Evolutionary conservation across 2,888 invertebrate genomes (phyloP).

Genomic region (Ophraella communa): DNA sequence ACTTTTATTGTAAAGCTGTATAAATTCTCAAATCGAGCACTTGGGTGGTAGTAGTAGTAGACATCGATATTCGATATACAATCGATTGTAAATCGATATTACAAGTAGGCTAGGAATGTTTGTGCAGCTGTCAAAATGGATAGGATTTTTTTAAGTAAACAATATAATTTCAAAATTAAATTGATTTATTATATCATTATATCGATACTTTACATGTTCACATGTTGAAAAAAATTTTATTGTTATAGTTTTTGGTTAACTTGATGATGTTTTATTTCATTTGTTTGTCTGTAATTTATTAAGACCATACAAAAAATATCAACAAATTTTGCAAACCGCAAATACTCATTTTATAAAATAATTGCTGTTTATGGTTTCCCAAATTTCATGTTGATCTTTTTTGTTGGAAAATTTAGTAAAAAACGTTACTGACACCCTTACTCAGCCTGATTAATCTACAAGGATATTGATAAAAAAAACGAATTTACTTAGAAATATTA

Average conservation of each 20-base stretch:
- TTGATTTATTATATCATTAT: neutral
- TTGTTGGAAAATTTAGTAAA: neutral
- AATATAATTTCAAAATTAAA: neutral
- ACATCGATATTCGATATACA: constrained; percentile 24
- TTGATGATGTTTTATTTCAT: neutral
- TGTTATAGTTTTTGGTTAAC: neutral
- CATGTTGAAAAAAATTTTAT: no score
- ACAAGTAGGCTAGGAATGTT: constrained; percentile 52
- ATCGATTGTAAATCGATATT: constrained; percentile 45
- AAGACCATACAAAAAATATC: neutral
- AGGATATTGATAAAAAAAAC: neutral
- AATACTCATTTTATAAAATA: no score
- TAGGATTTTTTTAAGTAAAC: constrained; percentile 32
- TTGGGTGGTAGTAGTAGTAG: constrained; percentile 49
- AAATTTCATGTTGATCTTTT: neutral
- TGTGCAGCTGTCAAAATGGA: constrained; percentile 48
- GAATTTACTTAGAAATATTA: neutral
- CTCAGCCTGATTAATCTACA: neutral
- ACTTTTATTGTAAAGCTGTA: constrained; percentile 48
- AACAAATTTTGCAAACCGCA: neutral
- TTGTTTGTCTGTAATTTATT: neutral
- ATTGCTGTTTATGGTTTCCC: no score
- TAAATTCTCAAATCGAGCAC: constrained; percentile 47
- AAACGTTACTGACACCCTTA: neutral
- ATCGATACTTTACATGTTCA: neutral